Conservation (phyloP, 2,888 invertebrate genomes). For the Amphiduros pacificus region DNA sequence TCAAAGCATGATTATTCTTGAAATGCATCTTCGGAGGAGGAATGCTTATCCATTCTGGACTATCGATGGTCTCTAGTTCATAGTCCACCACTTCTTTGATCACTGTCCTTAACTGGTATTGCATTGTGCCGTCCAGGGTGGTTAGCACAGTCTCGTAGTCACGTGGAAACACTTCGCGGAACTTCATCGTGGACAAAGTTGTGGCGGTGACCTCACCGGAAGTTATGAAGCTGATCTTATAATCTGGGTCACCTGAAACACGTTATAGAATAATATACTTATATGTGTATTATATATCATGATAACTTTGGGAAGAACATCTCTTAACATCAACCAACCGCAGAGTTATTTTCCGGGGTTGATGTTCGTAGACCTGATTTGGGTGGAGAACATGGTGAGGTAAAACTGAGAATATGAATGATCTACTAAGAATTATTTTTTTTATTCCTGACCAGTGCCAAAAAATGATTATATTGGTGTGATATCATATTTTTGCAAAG, state of each 20-base stretch:
- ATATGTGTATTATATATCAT: no score
- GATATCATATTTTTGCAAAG: no score
- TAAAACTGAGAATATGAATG: no score
- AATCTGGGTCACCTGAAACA: conserved; percentile 19
- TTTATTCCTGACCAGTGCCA: no score
- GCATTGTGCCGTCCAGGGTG: conserved; percentile 21
- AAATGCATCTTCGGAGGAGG: conserved; percentile 10
- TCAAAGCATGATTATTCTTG: conserved; percentile 6
- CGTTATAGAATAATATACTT: no score
- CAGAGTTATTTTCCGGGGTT: no score
- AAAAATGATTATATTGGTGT: no score
- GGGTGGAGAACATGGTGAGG: no score
- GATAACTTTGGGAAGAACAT: no score
- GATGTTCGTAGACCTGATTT: no score
- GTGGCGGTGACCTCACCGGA: conserved; percentile 24
- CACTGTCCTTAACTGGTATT: conserved; percentile 22
- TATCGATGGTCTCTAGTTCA: conserved; percentile 18
- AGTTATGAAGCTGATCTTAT: conserved; percentile 16
- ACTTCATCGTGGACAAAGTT: conserved; percentile 9
- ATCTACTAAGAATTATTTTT: no score
- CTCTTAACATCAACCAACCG: no score
- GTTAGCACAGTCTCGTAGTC: conserved; percentile 26
- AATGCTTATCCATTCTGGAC: conserved; percentile 24
- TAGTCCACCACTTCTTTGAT: conserved; percentile 1
- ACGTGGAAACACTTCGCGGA: conserved; percentile 13